A percentile compares a stretch with the other conserved stretches of the same genome.
Evolutionary conservation across 2,797 vertebrate species (phyloP).

Genomic region (Euphonia xanthogaster): DNA sequence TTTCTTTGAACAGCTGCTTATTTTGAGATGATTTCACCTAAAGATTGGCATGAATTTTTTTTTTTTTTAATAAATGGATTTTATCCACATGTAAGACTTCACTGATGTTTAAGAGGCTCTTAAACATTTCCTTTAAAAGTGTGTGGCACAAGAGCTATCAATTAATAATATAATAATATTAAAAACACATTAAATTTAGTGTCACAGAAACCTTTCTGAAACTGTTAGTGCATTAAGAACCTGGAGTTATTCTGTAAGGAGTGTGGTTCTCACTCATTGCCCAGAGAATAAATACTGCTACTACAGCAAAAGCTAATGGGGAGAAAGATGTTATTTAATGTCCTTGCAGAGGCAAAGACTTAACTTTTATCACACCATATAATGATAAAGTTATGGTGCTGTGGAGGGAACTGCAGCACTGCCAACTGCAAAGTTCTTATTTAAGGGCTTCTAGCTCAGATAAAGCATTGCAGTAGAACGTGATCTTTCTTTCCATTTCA

Average conservation of each 20-base stretch:
- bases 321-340: conserved; percentile 34
- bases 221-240: conserved; percentile 29
- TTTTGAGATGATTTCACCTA: background rate
- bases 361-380: conserved; percentile 48
- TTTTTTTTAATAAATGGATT: background rate
- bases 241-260: conserved; percentile 53
- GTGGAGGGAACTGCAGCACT: conserved; percentile 14
- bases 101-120: background rate
- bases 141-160: background rate
- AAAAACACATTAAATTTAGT: background rate
- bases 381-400: conserved; percentile 48
- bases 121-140: background rate
- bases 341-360: conserved; percentile 66
- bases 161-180: background rate
- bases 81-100: background rate
- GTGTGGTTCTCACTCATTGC: conserved; percentile 53
- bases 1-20: background rate
- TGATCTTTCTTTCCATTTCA: background rate
- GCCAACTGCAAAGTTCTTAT: background rate
- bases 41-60: background rate
- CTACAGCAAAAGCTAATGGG: conserved; percentile 62
- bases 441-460: background rate
- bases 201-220: background rate
- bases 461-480: background rate
- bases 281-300: conserved; percentile 44